A percentile compares a stretch with the other conserved stretches of the same genome.
These are phyloP conservation scores for Lottia gigantea DNA, from an alignment of 2,888 invertebrate genomes.

Conservation along the genomic window DNA sequence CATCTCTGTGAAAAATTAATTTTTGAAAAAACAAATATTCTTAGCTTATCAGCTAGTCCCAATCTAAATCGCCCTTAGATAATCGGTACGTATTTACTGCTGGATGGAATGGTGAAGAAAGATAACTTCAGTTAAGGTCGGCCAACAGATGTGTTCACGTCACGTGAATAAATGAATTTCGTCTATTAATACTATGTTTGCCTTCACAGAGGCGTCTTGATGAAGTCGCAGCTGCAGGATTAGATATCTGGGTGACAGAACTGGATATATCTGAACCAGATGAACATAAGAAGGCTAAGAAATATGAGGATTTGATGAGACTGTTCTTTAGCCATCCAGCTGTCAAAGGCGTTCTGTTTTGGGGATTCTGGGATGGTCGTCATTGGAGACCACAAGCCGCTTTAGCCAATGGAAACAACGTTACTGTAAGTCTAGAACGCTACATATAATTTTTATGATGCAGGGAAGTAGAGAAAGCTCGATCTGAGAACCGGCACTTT, in stretches of 20 bases:
- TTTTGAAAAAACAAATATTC: too few species aligned
- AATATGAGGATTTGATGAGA: constrained; percentile 20
- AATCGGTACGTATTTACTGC: too few species aligned
- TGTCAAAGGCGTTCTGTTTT: constrained; percentile 25
- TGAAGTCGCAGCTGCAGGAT: constrained; percentile 17
- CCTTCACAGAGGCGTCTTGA: constrained; percentile 31
- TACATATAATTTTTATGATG: not conserved
- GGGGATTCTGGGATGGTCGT: constrained; percentile 26
- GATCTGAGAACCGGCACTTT: too few species aligned
- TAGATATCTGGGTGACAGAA: constrained; percentile 28
- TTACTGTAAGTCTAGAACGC: constrained; percentile 12
- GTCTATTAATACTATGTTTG: too few species aligned
- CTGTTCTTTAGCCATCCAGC: constrained; percentile 23
- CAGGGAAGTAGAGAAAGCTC: too few species aligned
- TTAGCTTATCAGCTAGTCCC: too few species aligned
- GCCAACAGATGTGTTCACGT: too few species aligned
- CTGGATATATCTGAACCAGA: constrained; percentile 18
- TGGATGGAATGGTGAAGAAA: too few species aligned
- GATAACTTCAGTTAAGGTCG: too few species aligned
- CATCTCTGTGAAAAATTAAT: too few species aligned
- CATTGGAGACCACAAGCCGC: constrained; percentile 24
- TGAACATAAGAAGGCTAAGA: constrained; percentile 22
- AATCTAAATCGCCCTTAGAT: too few species aligned
- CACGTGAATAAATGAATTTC: too few species aligned
- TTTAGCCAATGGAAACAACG: constrained; percentile 14